These are phyloP conservation scores for Muscicapa adusta DNA, from an alignment of 2,113 vertebrate species.

Conservation along the genomic window DNA sequence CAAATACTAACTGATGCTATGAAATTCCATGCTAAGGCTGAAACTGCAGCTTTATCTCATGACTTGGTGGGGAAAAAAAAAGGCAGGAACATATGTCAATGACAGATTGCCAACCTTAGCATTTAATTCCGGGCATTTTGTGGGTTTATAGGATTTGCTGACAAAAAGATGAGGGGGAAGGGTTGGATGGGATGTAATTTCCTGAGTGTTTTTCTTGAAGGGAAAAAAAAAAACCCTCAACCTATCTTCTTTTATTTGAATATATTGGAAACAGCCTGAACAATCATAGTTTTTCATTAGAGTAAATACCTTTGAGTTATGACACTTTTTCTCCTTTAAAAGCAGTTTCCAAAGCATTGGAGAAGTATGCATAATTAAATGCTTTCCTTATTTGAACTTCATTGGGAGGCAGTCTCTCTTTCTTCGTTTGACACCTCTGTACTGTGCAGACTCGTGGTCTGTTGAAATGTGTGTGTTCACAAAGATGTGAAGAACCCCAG, in stretches of 20 bases:
- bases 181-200: slow-evolving; percentile 35
- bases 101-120: slow-evolving; percentile 51
- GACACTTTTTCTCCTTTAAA: neutral
- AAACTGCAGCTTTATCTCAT: neutral
- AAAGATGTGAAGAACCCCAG: neutral
- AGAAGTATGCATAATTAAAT: neutral
- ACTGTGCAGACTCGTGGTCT: neutral
- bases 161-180: slow-evolving; percentile 25
- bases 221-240: neutral
- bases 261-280: neutral
- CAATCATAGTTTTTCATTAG: neutral
- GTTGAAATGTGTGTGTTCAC: neutral
- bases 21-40: neutral
- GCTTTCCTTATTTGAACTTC: neutral
- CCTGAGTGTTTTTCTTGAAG: neutral
- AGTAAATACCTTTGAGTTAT: slow-evolving; percentile 11
- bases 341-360: neutral
- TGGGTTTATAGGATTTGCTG: slow-evolving; percentile 54
- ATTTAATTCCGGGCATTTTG: slow-evolving; percentile 59
- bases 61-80: neutral
- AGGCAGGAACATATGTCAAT: slow-evolving; percentile 29
- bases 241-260: slow-evolving; percentile 4
- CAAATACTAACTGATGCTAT: neutral
- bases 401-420: neutral
- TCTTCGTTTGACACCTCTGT: neutral